Evolutionary conservation across 2,797 vertebrate species (phyloP).

Genomic region (Chaetodon trifasciatus): DNA sequence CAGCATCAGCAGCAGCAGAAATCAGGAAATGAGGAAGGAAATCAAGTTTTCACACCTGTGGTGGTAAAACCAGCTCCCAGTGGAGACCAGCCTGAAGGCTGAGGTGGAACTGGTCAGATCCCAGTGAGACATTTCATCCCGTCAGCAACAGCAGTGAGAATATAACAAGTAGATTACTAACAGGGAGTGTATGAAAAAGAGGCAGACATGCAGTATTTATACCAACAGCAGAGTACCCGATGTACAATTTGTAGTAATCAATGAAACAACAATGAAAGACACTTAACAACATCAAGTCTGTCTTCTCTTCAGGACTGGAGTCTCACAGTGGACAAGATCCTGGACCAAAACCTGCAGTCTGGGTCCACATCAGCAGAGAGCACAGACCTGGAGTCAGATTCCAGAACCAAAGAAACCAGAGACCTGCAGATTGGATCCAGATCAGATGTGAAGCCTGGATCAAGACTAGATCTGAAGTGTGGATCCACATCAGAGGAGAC

Average conservation of each 20-base stretch:
- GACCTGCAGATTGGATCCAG: not conserved
- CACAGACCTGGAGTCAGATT: not conserved
- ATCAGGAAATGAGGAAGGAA: no score
- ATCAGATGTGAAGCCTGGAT: conserved; percentile 44
- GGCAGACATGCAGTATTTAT: no score
- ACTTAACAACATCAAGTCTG: not conserved
- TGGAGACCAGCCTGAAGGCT: no score
- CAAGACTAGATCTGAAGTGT: not conserved
- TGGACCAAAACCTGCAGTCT: not conserved
- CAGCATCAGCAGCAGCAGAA: no score
- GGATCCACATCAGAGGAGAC: conserved; percentile 22
- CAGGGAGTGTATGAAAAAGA: no score
- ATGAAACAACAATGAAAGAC: not conserved
- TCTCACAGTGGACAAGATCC: conserved; percentile 73
- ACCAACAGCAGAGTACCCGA: not conserved
- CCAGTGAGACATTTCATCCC: not conserved
- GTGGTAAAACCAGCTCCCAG: no score
- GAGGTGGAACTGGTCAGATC: not conserved
- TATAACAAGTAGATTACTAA: no score
- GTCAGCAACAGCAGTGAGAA: no score
- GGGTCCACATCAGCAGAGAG: not conserved
- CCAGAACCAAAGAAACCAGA: not conserved
- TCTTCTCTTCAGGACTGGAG: conserved; percentile 83
- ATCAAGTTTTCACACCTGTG: no score
- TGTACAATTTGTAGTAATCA: not conserved